These are phyloP conservation scores for Melipona beecheii DNA, from an alignment of 2,888 invertebrate genomes.

Conservation along the genomic window DNA sequence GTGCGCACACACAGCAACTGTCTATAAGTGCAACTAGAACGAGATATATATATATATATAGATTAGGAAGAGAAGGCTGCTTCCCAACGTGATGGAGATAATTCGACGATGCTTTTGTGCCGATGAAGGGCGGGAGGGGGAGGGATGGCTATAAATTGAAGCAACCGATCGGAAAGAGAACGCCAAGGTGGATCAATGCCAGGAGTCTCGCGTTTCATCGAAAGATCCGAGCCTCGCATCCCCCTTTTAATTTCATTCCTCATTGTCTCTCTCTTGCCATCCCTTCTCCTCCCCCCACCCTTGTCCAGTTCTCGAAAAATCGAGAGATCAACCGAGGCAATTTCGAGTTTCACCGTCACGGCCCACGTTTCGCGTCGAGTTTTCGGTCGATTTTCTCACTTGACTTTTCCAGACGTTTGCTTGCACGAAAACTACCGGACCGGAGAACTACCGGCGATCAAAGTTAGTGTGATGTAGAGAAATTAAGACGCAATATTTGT, in stretches of 20 bases:
- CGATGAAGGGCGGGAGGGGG: no score
- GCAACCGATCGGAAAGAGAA: conserved; percentile 51
- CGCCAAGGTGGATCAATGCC: conserved; percentile 33
- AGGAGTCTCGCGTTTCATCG: conserved; percentile 20
- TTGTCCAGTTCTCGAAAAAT: conserved; percentile 4
- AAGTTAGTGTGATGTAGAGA: no score
- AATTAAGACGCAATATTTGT: no score
- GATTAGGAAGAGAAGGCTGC: conserved; percentile 5
- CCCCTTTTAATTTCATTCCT: conserved; percentile 38
- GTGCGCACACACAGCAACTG: background rate
- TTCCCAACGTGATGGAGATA: conserved; percentile 54
- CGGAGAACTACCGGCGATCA: no score
- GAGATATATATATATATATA: conserved; percentile 6
- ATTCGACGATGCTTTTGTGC: conserved; percentile 67
- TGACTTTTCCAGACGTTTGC: no score
- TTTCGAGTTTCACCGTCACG: background rate
- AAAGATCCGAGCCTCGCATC: background rate
- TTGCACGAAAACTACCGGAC: no score
- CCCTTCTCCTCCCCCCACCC: no score
- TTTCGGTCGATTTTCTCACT: background rate
- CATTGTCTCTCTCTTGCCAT: conserved; percentile 6
- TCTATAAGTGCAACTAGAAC: conserved; percentile 23
- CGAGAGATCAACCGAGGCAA: conserved; percentile 15
- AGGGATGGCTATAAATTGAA: conserved; percentile 65
- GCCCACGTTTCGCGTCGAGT: background rate